These are phyloP conservation scores for Parnassius apollo DNA, from an alignment of 2,888 invertebrate species.

Conservation along the genomic window DNA sequence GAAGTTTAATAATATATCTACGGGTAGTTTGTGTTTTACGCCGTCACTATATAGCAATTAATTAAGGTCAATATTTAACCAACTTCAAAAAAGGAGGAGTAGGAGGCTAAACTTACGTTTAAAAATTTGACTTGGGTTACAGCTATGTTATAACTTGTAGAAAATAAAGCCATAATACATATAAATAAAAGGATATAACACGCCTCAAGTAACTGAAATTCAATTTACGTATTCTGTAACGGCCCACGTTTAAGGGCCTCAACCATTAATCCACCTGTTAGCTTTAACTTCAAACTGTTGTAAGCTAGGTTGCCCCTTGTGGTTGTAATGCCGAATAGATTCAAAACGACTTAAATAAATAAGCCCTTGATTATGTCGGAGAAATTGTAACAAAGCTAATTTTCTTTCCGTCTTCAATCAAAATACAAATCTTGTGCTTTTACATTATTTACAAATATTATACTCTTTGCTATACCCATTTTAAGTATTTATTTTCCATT, in stretches of 20 bases:
- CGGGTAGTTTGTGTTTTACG: too few species aligned
- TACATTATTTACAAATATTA: background rate
- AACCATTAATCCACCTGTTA: slow-evolving; percentile 25
- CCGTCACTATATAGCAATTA: too few species aligned
- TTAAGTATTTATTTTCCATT: too few species aligned
- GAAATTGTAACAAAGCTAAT: background rate
- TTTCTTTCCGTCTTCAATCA: background rate
- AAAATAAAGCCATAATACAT: too few species aligned
- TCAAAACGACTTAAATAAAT: slow-evolving; percentile 18
- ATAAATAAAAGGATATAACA: background rate
- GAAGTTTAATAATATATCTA: too few species aligned
- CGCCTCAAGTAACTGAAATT: slow-evolving; percentile 7
- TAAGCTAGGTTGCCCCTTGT: slow-evolving; percentile 21
- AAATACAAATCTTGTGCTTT: background rate
- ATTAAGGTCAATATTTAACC: too few species aligned
- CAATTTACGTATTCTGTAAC: slow-evolving; percentile 12
- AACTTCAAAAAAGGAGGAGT: too few species aligned
- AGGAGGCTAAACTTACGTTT: too few species aligned
- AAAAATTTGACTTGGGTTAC: too few species aligned
- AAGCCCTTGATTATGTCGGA: slow-evolving; percentile 2
- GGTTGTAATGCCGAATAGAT: slow-evolving; percentile 11
- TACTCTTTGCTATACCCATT: too few species aligned
- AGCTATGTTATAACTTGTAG: too few species aligned
- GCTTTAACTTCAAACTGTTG: slow-evolving; percentile 22
- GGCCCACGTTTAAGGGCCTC: slow-evolving; percentile 8